Evolutionary conservation across 2,888 invertebrate species (phyloP), one percentile per base, ranked within the genome.

Genomic region (Meganola albula): DNA sequence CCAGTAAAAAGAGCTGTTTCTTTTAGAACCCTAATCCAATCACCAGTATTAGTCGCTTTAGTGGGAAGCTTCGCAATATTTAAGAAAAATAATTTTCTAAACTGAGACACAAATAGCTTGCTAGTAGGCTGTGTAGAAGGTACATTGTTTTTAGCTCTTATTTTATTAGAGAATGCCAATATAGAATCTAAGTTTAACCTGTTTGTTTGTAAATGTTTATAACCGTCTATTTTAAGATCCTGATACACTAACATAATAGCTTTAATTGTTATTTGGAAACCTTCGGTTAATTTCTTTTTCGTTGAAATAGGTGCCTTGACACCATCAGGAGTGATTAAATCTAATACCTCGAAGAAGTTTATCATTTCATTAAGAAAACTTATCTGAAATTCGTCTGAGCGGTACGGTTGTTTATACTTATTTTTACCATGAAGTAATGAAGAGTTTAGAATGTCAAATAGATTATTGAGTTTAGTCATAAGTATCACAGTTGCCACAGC

Each of bases 401-500:
- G 49, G 56, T 20, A 33, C 9, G 24, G 20, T 7, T 20, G 20
- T 20, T 33, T 27, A 8, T 20, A 20, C 3, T 6, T n/a, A 11
- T 23, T 22, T 6, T 23, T 24, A 9, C 12, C 6, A 10, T 7
- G 8, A 12, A 7, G 12, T 1, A 3, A 10, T 6, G 24, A 28
- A n/a, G 34, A 12, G 8, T 28, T 28, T 2, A 34, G 9, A 10
- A 12, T 11, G 12, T 28, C 27, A 13, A 34, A 33, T 16, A 56
- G 48, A 40, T 48, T 40, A 44, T 34, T 52, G 51, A 58, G 30
- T 1, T n/a, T 27, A 2, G 39, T 41, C 46, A 37, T 27, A 32
- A 50, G 13, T 12, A 24, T 10, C 10, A 20, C 27, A 10, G 34
- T 34, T 1, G 3, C n/a, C n/a, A 13, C 14, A 14, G 16, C 26